Evolutionary conservation across 2,888 invertebrate genomes (phyloP).

Genomic region (Pammene aurita): DNA sequence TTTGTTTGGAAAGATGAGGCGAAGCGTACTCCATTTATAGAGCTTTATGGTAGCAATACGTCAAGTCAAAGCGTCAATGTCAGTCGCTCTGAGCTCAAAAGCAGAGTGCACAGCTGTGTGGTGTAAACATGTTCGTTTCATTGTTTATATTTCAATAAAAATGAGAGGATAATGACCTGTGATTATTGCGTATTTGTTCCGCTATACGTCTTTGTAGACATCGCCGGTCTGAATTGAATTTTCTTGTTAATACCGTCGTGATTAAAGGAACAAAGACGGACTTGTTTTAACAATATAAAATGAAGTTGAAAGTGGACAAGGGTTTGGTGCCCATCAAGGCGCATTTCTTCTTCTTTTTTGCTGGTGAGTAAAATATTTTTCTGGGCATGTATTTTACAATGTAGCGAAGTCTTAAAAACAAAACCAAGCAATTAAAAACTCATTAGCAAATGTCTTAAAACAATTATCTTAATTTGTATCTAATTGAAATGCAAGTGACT

Average conservation of each 20-base stretch:
- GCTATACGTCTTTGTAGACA: background rate
- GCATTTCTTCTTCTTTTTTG: slow-evolving; percentile 94
- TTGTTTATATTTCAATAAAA: slow-evolving; percentile 29
- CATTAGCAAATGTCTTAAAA: background rate
- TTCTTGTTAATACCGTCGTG: background rate
- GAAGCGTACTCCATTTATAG: too few relatives aligned
- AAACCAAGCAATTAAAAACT: background rate
- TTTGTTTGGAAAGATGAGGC: too few relatives aligned
- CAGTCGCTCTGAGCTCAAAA: background rate
- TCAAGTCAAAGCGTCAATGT: background rate
- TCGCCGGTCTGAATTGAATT: slow-evolving; percentile 2
- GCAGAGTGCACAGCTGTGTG: slow-evolving; percentile 30
- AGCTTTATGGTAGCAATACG: too few relatives aligned
- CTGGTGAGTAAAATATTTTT: slow-evolving; percentile 84
- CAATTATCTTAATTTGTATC: background rate
- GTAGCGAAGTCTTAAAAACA: background rate
- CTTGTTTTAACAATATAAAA: too few relatives aligned
- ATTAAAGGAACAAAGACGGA: background rate
- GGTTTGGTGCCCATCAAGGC: slow-evolving; percentile 91
- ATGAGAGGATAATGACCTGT: slow-evolving; percentile 51
- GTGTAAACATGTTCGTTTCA: slow-evolving; percentile 29
- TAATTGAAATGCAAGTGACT: slow-evolving; percentile 1
- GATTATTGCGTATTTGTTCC: slow-evolving; percentile 2
- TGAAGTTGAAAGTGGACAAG: slow-evolving; percentile 86
- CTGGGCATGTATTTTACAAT: background rate